Evolutionary conservation across 2,113 vertebrate species (phyloP).

Genomic region (Scolopax mira): DNA sequence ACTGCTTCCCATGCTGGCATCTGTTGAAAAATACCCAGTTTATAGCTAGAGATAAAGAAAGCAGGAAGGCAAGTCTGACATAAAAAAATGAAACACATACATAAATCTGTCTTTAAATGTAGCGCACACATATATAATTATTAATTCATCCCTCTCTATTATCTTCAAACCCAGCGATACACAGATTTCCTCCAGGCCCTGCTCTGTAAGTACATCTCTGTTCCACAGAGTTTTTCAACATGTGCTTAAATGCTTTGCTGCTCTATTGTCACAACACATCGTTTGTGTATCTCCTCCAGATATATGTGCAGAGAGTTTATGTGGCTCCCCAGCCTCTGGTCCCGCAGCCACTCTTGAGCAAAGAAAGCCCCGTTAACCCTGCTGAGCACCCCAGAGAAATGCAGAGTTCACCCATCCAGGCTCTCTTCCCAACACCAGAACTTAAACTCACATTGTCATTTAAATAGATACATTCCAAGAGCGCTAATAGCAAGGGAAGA

Average conservation of each 20-base stretch:
- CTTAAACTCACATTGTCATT: constrained; percentile 15
- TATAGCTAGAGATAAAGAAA: background rate
- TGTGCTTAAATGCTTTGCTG: background rate
- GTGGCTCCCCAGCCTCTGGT: background rate
- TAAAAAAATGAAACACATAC: background rate
- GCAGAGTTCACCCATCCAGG: background rate
- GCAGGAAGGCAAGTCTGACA: background rate
- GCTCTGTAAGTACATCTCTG: constrained; percentile 25
- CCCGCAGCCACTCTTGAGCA: background rate
- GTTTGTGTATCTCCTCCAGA: background rate
- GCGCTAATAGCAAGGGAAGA: background rate
- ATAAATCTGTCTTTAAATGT: constrained; percentile 17
- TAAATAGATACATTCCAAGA: background rate
- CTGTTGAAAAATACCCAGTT: background rate
- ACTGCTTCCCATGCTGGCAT: background rate
- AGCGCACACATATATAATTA: background rate
- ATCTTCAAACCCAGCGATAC: background rate
- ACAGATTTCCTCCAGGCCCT: constrained; percentile 40
- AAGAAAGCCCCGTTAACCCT: background rate
- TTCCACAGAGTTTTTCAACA: constrained; percentile 9
- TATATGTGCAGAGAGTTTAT: background rate
- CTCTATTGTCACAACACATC: background rate
- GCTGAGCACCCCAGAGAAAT: background rate
- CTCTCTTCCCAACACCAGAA: background rate
- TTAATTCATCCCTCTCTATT: constrained; percentile 37